Base-by-base conservation (phyloP, 2,888 invertebrate genomes). In the Trachelus iudaicus region DNA sequence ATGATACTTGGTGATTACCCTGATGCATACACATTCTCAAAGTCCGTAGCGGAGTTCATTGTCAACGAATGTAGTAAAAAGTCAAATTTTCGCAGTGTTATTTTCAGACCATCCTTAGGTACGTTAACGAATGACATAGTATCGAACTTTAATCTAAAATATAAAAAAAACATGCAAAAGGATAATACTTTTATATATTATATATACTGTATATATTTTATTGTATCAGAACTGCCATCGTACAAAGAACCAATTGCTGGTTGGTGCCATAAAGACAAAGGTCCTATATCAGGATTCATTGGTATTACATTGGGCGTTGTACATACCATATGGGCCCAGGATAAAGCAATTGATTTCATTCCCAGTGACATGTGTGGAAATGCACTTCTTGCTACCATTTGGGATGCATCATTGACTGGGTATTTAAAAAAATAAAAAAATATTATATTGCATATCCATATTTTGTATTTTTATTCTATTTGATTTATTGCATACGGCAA, bases 61-160 rank as follows among this genome's bases (percentile, higher is more conserved):
- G 85, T 90, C 11, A 81, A 84, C 75, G 77, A 84, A n/a, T 84
- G 75, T 35, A 83, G 85, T 3, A 83, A 77, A 35, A 80, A 79
- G 73, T 79, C 78, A 0, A n/a, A 74, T 9, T 87, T 86, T 69
- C 79, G 84, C 34, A 87, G 87, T 76, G 80, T 83, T 3, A 81
- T 90, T 69, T 89, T 81, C 75, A 84, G 90, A 71, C 89, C 89
- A 3, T 83, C 82, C 23, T 82, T 86, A 12, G 84, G 90, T 89
- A 79, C 71, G 81, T 78, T 23, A 40, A 33, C 40, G 40, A 40
- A 40, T 15, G 15, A 15, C 15, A 15, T 40, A 40, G 40, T 15
- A 40, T 40, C 40, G 4, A 15, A 23, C 1, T 2, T 23, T 56
- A 56, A 56, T 23, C 6, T 23, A 4, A 23, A 56, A 37, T 13